These are phyloP conservation scores for Heliconius himera DNA, from an alignment of 1,140 invertebrate genomes.

Conservation along the genomic window DNA sequence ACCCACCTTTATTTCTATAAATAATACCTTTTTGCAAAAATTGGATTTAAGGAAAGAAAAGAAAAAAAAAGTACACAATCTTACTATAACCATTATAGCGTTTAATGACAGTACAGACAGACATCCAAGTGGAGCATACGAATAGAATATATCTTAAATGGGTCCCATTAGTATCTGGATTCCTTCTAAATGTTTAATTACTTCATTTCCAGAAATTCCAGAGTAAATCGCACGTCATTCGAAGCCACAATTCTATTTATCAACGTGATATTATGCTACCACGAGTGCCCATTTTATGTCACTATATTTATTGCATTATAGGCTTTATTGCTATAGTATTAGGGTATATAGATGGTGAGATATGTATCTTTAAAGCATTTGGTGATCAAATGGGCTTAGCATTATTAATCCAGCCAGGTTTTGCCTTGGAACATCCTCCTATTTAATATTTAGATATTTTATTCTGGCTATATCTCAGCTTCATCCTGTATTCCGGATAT, in stretches of 20 bases:
- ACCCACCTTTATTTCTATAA: too few relatives aligned
- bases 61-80: neutral
- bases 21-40: too few relatives aligned
- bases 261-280: conserved; percentile 27
- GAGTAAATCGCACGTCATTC: conserved; percentile 26
- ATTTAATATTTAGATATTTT: neutral
- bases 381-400: conserved; percentile 26
- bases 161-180: neutral
- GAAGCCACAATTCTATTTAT: conserved; percentile 28
- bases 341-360: neutral
- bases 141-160: neutral
- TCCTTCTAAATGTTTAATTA: conserved; percentile 24
- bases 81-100: neutral
- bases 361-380: neutral
- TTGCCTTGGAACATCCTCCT: neutral
- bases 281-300: conserved; percentile 3
- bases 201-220: conserved; percentile 28
- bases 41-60: too few relatives aligned
- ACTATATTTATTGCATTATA: conserved; percentile 13
- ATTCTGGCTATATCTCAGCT: neutral
- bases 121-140: neutral
- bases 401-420: conserved; percentile 29
- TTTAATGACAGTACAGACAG: neutral
- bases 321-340: neutral
- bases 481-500: too few relatives aligned